Evolutionary conservation across 2,113 vertebrate genomes (phyloP), one percentile per base, ranked within the genome.

Genomic region (Rana temporaria): DNA sequence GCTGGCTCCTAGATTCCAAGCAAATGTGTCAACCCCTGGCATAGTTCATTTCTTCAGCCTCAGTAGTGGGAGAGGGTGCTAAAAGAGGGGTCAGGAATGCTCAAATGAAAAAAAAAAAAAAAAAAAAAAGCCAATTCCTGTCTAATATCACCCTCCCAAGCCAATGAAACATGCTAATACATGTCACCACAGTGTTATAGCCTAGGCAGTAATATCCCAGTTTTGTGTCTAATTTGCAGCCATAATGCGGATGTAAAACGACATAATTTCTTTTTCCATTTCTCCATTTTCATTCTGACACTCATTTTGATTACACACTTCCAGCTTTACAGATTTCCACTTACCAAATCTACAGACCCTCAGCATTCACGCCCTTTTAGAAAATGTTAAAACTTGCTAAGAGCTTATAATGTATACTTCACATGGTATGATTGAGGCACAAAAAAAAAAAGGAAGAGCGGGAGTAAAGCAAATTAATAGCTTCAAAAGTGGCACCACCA

Each of bases 371-470:
- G 69, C 65, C 63, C 53, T 72, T 80, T 42, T 48, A 26, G 53
- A 72, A 72, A 81, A 72, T 81, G 59, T 73, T 72, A 81, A 65
- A 69, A 53, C 38, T 65, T 52, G 56, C 57, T 71, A 64, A 72
- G 59, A 72, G 68, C 79, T 64, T 73, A 59, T 73, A 72, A 73
- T 81, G 48, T 64, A 60, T 60, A 72, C 68, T 72, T 73, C 19
- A 42, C 22, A 53, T 17, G 38, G 24, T 64, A 52, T 20, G 42
- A 52, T 81, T 81, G 60, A 64, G 55, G 26, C 38, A 65, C 68
- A 72, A 81, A 81, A 30, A 72, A 81, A 81, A 30, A 30, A 72
- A 72, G 59, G 59, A 22, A 84, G 17, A 22, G 65, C 55, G 55
- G 34, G 56, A 17, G 22, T 11, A 15, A 69, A 32, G 22, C 30